phyloP scores from a whole-genome alignment of 2,113 vertebrate genomes.

The Menidia beryllina region DNA sequence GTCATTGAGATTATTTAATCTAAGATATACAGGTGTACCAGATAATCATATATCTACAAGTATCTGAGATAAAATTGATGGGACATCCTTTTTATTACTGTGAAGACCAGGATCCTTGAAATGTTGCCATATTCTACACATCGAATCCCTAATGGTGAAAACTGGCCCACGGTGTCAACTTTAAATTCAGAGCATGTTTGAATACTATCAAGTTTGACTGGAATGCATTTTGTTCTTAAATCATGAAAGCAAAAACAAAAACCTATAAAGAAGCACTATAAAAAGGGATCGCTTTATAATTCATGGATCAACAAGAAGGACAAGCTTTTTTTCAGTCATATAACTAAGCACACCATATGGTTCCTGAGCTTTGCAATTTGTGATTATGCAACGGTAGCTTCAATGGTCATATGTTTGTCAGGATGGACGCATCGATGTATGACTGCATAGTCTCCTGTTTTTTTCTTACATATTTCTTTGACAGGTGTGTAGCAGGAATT shows the following conservation, averaged over 20 bases:
- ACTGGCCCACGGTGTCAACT: background rate
- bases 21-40: no score
- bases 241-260: background rate
- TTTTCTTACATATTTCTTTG: constrained; percentile 20
- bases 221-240: background rate
- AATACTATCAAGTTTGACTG: background rate
- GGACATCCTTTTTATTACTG: no score
- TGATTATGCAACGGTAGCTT: constrained; percentile 34
- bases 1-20: no score
- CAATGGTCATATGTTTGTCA: background rate
- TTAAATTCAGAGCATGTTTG: background rate
- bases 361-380: constrained; percentile 27
- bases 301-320: background rate
- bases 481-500: constrained; percentile 9
- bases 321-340: background rate
- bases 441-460: constrained; percentile 16
- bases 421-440: constrained; percentile 1
- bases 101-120: background rate
- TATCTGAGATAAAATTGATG: no score
- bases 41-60: no score
- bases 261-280: background rate
- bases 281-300: background rate
- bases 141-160: background rate
- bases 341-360: constrained; percentile 20
- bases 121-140: background rate